Evolutionary conservation across 2,797 vertebrate species (phyloP), one percentile per base, ranked within the genome.

Genomic region (Tolypeutes matacus): DNA sequence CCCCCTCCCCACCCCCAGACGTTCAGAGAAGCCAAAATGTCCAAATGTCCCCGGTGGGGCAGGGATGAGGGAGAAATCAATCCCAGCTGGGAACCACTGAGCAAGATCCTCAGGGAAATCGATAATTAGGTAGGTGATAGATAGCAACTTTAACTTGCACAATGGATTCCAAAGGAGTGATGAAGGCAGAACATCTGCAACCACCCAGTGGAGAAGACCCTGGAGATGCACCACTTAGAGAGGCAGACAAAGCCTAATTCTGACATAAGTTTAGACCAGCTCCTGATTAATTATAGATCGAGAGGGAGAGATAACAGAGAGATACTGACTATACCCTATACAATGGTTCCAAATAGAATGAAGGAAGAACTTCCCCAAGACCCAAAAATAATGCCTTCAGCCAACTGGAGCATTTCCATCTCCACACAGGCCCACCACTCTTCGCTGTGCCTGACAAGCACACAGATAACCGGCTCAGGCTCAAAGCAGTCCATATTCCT

Each of bases 131-230:
- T 0, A n/a, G 56, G 9, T 36, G 56, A 46, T 75, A 77, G 36
- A 64, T 23, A 25, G 34, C 1, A 12, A 34, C 25, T 5, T 0
- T 1, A 11, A 34, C 17, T 36, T 21, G 25, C 31, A 29, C 18
- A 0, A 46, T 56, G 64, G 46, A 17, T 82, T 67, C 64, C 21
- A 18, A 69, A 0, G 13, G 46, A 60, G 88, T 1, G 17, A 7
- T 10, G 42, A 46, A 85, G 60, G 51, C 1, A 29, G 36, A 46
- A 9, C 18, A 12, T n/a, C 72, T 51, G 62, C 64, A 87, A 34
- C 23, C 36, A 78, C 31, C 4, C 8, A 9, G 12, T 0, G 20
- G 2, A 0, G 0, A 27, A 56, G 58, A 58, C 11, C 10, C 62
- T 42, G 5, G 56, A 72, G 51, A 36, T 5, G 20, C 10, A 12